These are phyloP conservation scores for Neomorphus geoffroyi DNA, from an alignment of 2,797 vertebrate species.

Conservation along the genomic window DNA sequence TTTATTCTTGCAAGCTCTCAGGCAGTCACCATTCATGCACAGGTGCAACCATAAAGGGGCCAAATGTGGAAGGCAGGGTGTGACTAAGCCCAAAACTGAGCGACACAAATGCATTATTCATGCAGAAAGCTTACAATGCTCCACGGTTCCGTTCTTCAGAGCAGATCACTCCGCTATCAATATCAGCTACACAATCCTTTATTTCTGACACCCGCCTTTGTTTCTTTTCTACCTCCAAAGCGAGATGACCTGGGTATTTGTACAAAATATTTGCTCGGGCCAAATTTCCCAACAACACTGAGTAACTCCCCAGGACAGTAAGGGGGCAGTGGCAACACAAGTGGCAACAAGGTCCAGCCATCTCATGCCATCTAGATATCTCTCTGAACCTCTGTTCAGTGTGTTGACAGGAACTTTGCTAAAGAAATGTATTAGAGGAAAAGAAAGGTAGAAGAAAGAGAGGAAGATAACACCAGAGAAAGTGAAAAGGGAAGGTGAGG, in stretches of 20 bases:
- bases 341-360: accelerated
- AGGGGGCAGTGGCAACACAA: not conserved
- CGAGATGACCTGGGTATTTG: not conserved
- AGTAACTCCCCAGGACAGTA: not conserved
- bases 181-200: not conserved
- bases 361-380: not conserved
- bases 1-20: slow-evolving; percentile 32
- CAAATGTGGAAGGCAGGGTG: slow-evolving; percentile 65
- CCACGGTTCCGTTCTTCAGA: slow-evolving; percentile 14
- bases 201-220: slow-evolving; percentile 58
- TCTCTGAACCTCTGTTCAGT: not conserved
- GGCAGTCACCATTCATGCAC: slow-evolving; percentile 50
- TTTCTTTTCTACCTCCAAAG: not conserved
- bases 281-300: not conserved
- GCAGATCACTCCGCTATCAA: not conserved
- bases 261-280: not conserved
- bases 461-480: not conserved
- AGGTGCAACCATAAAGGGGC: slow-evolving; percentile 61
- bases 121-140: slow-evolving; percentile 41
- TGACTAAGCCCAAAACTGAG: slow-evolving; percentile 65
- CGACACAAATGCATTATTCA: slow-evolving; percentile 59
- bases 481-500: not conserved
- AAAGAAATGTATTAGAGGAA: not conserved
- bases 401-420: not conserved
- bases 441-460: not conserved